A percentile compares a stretch with the other conserved stretches of the same genome.
These are phyloP conservation scores for Cryptoprocta ferox DNA, from an alignment of 2,797 vertebrate species.

Conservation along the genomic window DNA sequence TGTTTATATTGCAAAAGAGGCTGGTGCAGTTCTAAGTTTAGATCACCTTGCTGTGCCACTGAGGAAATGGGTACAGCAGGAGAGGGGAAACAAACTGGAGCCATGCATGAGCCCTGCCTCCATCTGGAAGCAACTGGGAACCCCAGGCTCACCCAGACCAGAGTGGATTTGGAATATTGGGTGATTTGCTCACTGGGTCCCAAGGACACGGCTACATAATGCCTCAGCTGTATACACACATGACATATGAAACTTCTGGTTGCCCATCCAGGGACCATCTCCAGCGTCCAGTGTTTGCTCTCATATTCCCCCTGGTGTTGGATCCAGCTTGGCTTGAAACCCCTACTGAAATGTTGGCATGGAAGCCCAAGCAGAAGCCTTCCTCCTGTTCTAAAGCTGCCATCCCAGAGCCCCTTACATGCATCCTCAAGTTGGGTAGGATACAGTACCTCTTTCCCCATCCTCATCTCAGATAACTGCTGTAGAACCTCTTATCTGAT, in stretches of 20 bases:
- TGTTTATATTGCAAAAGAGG: background rate
- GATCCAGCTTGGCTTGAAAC: background rate
- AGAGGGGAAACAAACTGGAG: background rate
- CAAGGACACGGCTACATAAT: background rate
- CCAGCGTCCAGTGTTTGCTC: background rate
- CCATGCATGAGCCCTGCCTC: background rate
- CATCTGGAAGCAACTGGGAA: background rate
- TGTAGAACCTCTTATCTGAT: background rate
- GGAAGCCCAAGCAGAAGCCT: background rate
- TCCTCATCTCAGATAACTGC: background rate
- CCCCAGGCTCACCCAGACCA: background rate
- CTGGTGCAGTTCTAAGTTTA: too few relatives aligned
- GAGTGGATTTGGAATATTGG: background rate
- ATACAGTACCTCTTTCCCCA: background rate
- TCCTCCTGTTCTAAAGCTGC: background rate
- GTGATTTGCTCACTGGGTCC: background rate
- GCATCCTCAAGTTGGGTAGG: rapidly evolving
- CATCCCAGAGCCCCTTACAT: background rate
- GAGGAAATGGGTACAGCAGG: background rate
- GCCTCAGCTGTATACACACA: background rate
- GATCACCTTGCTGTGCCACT: background rate
- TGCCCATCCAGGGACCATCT: background rate
- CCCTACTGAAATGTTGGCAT: background rate
- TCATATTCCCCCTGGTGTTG: background rate
- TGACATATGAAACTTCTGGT: background rate